Evolutionary conservation across 2,888 invertebrate genomes (phyloP).

Genomic region (Drosophila incognita): DNA sequence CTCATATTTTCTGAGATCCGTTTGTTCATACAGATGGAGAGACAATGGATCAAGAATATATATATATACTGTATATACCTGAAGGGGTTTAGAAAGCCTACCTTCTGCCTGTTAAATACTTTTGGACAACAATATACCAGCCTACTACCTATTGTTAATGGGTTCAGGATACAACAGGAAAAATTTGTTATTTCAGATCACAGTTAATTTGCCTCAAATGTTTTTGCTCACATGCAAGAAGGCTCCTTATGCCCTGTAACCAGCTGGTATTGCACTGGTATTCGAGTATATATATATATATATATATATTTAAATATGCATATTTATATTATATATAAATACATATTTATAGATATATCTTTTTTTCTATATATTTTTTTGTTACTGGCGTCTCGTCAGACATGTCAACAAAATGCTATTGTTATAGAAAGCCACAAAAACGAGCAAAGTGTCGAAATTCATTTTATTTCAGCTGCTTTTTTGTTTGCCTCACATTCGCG

Average conservation of each 20-base stretch:
- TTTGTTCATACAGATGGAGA: background rate
- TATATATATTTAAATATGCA: background rate
- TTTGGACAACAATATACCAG: background rate
- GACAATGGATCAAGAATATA: background rate
- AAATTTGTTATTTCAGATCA: background rate
- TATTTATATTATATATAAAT: background rate
- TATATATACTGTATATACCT: too few relatives aligned
- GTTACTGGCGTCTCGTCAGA: background rate
- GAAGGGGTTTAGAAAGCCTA: background rate
- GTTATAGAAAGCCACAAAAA: conserved; percentile 13
- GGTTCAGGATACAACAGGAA: background rate
- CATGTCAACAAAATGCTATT: conserved; percentile 2
- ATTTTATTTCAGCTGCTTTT: conserved; percentile 42
- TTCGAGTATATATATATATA: too few relatives aligned
- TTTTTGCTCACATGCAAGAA: background rate
- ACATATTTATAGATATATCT: background rate
- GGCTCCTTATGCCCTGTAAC: background rate
- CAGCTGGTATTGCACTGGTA: background rate
- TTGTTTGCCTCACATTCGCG: conserved; percentile 1
- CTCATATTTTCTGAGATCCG: background rate
- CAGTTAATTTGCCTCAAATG: background rate
- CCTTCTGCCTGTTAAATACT: background rate
- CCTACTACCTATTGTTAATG: background rate
- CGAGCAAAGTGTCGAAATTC: conserved; percentile 52
- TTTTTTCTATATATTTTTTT: background rate